A percentile compares a stretch with the other conserved stretches of the same genome.
Evolutionary conservation across 2,797 vertebrate genomes (phyloP).

Genomic region (Pachyuromys duprasi): DNA sequence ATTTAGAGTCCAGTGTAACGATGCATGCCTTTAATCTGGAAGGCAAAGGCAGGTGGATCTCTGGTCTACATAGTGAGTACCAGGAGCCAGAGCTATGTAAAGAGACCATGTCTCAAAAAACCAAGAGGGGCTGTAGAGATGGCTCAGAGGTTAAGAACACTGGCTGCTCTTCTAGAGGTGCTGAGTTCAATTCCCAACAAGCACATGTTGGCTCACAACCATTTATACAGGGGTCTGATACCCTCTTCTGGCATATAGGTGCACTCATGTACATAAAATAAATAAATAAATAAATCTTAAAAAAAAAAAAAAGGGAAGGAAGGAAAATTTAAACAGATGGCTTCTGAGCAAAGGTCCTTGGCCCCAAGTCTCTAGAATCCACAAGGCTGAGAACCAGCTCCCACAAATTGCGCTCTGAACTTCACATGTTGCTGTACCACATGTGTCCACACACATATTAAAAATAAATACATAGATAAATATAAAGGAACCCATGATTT

Average conservation of each 20-base stretch:
- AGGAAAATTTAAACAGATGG: not conserved
- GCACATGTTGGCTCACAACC: no score
- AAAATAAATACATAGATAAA: not conserved
- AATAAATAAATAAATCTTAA: not conserved
- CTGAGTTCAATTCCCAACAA: no score
- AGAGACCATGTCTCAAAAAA: not conserved
- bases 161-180: no score
- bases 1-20: not conserved
- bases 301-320: fast-evolving
- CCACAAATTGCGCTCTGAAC: not conserved
- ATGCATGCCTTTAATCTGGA: not conserved
- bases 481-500: not conserved
- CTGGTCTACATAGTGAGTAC: not conserved
- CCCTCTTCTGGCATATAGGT: no score
- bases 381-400: not conserved
- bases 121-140: no score
- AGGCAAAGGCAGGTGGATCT: not conserved
- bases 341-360: not conserved
- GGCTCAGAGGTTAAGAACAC: no score
- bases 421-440: not conserved
- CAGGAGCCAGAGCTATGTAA: not conserved
- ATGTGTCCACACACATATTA: not conserved
- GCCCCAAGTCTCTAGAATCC: not conserved
- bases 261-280: no score
- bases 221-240: no score